Conservation (phyloP, 2,113 vertebrate species). For the Sturnus vulgaris region DNA sequence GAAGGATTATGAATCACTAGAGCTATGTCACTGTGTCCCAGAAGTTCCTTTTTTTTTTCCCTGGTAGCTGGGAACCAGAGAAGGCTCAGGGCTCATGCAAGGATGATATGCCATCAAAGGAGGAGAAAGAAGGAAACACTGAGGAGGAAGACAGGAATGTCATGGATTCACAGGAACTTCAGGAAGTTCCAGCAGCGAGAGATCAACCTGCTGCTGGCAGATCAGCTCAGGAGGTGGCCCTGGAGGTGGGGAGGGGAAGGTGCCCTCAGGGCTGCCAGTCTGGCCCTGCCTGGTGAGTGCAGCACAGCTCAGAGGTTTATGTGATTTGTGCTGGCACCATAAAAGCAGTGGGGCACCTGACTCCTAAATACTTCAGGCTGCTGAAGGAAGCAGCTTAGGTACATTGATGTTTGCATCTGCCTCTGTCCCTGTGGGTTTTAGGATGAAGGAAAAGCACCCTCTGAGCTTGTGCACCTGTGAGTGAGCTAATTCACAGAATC, state of each 20-base stretch:
- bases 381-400: neutral
- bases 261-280: neutral
- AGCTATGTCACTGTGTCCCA: neutral
- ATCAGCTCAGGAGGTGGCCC: conserved; percentile 38
- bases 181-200: conserved; percentile 53
- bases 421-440: neutral
- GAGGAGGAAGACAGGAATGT: neutral
- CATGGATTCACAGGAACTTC: conserved; percentile 35
- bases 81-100: neutral
- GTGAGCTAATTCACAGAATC: neutral
- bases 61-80: conserved; percentile 68
- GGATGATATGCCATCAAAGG: neutral
- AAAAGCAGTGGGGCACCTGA: neutral
- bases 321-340: no score
- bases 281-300: neutral
- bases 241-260: conserved; percentile 53
- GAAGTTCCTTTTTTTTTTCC: neutral
- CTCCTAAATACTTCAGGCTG: neutral
- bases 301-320: neutral
- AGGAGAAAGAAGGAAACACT: neutral
- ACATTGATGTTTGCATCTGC: neutral
- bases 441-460: neutral
- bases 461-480: neutral
- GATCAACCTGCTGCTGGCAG: conserved; percentile 52
- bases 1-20: neutral